These are phyloP conservation scores for Oppia nitens DNA, from an alignment of 1,140 invertebrate genomes.

Conservation along the genomic window DNA sequence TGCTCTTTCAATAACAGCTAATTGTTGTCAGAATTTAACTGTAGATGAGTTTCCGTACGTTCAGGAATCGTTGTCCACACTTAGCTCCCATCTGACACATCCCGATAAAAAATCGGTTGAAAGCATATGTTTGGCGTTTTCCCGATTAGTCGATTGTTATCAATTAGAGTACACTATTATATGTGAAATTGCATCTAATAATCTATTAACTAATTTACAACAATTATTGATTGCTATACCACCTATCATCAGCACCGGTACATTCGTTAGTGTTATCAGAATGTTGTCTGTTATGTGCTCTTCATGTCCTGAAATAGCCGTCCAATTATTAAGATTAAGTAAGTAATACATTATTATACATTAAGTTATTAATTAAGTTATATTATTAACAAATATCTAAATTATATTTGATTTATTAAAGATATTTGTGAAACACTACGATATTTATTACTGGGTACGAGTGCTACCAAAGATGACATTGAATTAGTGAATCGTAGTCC, in stretches of 20 bases:
- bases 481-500: constrained; percentile 49
- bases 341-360: constrained; percentile 20
- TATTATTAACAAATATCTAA: too few species aligned
- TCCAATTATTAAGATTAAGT: constrained; percentile 71
- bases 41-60: constrained; percentile 85
- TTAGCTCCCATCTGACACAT: constrained; percentile 71
- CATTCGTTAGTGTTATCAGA: constrained; percentile 85
- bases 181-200: constrained; percentile 84
- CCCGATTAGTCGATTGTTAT: constrained; percentile 83
- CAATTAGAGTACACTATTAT: constrained; percentile 74
- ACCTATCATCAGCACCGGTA: constrained; percentile 73
- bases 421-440: constrained; percentile 83
- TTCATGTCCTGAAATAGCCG: constrained; percentile 77
- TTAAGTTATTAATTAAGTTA: constrained; percentile 6
- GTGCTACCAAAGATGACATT: constrained; percentile 31
- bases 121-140: constrained; percentile 84
- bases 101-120: constrained; percentile 97
- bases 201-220: constrained; percentile 77
- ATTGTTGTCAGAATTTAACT: constrained; percentile 86
- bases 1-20: constrained; percentile 83
- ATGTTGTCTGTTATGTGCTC: constrained; percentile 90
- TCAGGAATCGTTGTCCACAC: constrained; percentile 61
- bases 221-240: constrained; percentile 80
- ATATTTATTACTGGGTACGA: constrained; percentile 69
- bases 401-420: constrained; percentile 23